Base-by-base conservation (phyloP, 2,888 invertebrate genomes). In the Standfussiana lucernea region DNA sequence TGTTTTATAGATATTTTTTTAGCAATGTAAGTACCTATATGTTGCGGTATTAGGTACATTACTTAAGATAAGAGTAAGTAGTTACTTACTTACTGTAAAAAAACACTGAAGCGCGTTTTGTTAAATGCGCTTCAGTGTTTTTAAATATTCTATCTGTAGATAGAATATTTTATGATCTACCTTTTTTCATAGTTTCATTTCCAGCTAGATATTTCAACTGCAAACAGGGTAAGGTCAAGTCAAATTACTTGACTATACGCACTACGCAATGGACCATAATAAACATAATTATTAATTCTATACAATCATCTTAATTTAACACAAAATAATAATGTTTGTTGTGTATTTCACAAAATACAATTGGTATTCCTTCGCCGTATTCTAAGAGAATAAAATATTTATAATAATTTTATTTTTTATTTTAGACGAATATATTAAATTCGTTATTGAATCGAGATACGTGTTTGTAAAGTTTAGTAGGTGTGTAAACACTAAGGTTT, bases 261-360 rank as follows among this genome's bases (percentile, higher is more conserved):
- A n/a, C n/a, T n/a, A n/a, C n/a, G n/a, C 28, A 75, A n/a, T 62
- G 28, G 3, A 21, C 47, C 7, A 50, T 42, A 32, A 13, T 47
- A 35, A 32, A 62, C 32, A 15, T 50, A 75, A 75, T 61, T 40
- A 62, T 75, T 50, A 47, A 75, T 61, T 61, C 47, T 75, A n/a
- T n/a, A n/a, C n/a, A n/a, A n/a, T n/a, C n/a, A n/a, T n/a, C n/a
- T n/a, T n/a, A n/a, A n/a, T n/a, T n/a, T n/a, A n/a, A n/a, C n/a
- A n/a, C n/a, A n/a, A n/a, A 75, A 62, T 40, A 1, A 75, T 62
- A 50, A 32, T n/a, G 35, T 64, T 75, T 76, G 40, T 75, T 28
- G 40, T n/a, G 47, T 21, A 37, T 62, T 42, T 42, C 13, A 50
- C 64, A 77, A 59, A 66, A 47, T 40, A 59, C 40, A 66, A 66